Conservation (phyloP, 2,888 invertebrate species). For the Buathra laborator region DNA sequence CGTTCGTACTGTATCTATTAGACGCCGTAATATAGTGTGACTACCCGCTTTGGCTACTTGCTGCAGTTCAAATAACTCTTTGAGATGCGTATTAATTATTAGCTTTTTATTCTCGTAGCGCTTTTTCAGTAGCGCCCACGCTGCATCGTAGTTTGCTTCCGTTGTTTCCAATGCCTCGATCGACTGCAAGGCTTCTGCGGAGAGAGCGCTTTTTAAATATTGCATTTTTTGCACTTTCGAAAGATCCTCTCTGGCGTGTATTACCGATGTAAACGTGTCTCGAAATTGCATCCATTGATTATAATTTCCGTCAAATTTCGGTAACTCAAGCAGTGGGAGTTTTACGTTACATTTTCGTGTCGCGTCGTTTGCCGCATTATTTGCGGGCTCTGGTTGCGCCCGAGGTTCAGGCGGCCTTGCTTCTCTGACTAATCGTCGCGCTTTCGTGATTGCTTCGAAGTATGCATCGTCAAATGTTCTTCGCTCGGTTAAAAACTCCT, state of each 20-base stretch:
- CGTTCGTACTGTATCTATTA: too few species aligned
- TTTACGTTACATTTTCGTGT: neutral
- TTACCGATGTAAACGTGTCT: conserved; percentile 23
- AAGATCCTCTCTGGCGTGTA: conserved; percentile 13
- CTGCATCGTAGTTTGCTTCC: conserved; percentile 14
- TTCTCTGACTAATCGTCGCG: too few species aligned
- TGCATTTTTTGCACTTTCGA: conserved; percentile 30
- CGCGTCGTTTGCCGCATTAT: too few species aligned
- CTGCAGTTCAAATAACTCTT: conserved; percentile 40
- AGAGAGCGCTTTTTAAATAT: conserved; percentile 22
- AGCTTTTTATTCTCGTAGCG: conserved; percentile 33
- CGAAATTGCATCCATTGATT: conserved; percentile 25
- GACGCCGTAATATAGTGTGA: too few species aligned
- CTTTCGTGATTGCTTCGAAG: too few species aligned
- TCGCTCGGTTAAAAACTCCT: too few species aligned
- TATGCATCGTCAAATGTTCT: too few species aligned
- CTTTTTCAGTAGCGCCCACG: conserved; percentile 15
- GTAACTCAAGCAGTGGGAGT: conserved; percentile 23
- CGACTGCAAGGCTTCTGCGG: conserved; percentile 17
- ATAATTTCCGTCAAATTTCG: conserved; percentile 30
- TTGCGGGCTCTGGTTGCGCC: too few species aligned
- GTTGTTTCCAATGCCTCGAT: conserved; percentile 36
- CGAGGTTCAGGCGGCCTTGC: too few species aligned
- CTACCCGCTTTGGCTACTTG: conserved; percentile 12
- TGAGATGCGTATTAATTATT: conserved; percentile 38